A percentile compares a stretch with the other conserved stretches of the same genome.
Conservation (phyloP, 2,113 vertebrate species). For the Calidris pugnax region DNA sequence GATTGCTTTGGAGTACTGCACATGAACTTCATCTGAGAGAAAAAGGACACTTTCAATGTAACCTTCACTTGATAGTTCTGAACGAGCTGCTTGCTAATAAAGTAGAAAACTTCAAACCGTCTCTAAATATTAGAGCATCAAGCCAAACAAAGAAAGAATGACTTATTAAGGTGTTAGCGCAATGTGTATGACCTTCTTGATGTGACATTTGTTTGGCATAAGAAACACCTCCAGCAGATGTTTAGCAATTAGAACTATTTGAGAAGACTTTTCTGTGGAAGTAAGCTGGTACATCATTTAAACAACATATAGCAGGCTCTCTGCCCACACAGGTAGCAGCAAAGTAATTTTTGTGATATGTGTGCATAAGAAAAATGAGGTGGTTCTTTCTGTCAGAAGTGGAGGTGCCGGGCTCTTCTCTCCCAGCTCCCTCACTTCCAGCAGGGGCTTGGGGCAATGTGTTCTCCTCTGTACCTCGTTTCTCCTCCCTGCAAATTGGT, state of each 20-base stretch:
- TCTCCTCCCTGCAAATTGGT: neutral
- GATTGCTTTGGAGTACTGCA: conserved; percentile 6
- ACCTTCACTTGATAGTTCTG: conserved; percentile 13
- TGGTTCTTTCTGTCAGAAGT: neutral
- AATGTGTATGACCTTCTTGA: conserved; percentile 28
- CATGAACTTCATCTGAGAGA: conserved; percentile 22
- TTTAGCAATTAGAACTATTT: neutral
- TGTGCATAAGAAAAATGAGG: neutral
- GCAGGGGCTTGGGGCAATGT: neutral
- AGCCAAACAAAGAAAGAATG: neutral
- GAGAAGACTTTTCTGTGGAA: neutral
- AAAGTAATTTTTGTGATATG: neutral
- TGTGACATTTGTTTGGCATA: conserved; percentile 8
- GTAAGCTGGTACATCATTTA: neutral
- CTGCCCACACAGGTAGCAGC: neutral
- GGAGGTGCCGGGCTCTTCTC: neutral
- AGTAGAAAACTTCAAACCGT: neutral
- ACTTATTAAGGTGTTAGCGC: conserved; percentile 45
- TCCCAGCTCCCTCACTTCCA: neutral
- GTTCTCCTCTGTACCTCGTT: neutral
- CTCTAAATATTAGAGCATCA: conserved; percentile 14
- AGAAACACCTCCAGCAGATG: conserved; percentile 19
- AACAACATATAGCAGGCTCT: neutral
- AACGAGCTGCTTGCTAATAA: conserved; percentile 32
- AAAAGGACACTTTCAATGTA: conserved; percentile 43